phyloP scores from a whole-genome alignment of 2,888 invertebrate genomes.

The Carcina quercana region DNA sequence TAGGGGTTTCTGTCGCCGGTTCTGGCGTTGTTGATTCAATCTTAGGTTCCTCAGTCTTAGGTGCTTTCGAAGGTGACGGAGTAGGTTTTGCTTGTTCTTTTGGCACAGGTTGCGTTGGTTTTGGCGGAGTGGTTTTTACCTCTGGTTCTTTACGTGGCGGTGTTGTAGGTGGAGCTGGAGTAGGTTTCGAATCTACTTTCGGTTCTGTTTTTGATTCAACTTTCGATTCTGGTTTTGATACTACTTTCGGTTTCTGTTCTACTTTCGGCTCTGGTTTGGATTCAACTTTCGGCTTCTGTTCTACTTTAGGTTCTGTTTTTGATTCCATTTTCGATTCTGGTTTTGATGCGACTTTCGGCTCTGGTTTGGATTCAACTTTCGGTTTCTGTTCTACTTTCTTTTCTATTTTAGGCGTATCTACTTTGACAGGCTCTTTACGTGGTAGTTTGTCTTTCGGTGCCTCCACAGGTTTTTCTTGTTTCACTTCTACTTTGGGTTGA shows the following conservation, averaged over 20 bases:
- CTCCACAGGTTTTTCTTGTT: conserved; percentile 9
- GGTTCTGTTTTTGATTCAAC: conserved; percentile 3
- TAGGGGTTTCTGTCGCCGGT: conserved; percentile 11
- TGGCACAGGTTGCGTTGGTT: conserved; percentile 31
- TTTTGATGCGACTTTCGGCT: conserved; percentile 3
- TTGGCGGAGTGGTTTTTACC: conserved; percentile 14
- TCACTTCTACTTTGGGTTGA: conserved; percentile 17
- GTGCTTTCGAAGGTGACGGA: not conserved
- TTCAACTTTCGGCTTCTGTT: not conserved
- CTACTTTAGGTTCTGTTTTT: not conserved
- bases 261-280: conserved; percentile 4
- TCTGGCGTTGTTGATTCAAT: conserved; percentile 11
- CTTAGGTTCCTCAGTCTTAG: conserved; percentile 1
- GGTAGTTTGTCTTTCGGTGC: conserved; percentile 1
- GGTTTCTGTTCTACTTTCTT: conserved; percentile 16
- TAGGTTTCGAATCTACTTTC: conserved; percentile 4
- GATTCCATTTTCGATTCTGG: not conserved
- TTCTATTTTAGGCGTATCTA: too few species aligned
- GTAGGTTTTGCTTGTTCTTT: conserved; percentile 9
- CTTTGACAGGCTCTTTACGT: too few species aligned
- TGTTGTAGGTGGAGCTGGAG: conserved; percentile 14
- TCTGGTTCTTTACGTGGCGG: conserved; percentile 14
- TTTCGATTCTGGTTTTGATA: conserved; percentile 4
- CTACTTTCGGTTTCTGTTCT: not conserved
- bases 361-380: conserved; percentile 17